Conservation (phyloP, 2,888 invertebrate genomes). For the Hanleya hanleyi region DNA sequence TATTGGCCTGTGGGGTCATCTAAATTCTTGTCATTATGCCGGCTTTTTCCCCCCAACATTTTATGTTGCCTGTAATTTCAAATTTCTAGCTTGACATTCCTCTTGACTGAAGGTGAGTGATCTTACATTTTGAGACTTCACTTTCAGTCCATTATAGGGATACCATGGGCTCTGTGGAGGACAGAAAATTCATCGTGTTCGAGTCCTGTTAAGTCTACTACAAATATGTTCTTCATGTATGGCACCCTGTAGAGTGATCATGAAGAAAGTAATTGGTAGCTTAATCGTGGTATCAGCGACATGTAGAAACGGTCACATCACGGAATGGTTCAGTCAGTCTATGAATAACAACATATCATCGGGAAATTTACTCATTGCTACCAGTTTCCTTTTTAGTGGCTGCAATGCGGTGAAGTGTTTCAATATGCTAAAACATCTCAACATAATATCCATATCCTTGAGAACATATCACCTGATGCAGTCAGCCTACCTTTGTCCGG, state of each 20-base stretch:
- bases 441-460: not conserved
- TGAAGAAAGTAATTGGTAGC: no score
- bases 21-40: no score
- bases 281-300: no score
- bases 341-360: not conserved
- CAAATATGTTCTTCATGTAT: no score
- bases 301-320: not conserved
- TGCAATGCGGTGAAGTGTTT: constrained; percentile 2
- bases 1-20: no score
- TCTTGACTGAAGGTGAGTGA: no score
- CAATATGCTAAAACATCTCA: not conserved
- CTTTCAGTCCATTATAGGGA: not conserved
- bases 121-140: not conserved
- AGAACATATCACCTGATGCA: constrained; percentile 9
- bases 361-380: constrained; percentile 10
- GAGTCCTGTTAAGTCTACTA: no score
- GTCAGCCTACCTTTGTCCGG: constrained; percentile 3
- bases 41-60: no score
- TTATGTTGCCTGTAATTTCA: no score
- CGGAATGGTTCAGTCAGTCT: constrained; percentile 11
- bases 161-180: not conserved
- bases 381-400: constrained; percentile 11
- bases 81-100: no score
- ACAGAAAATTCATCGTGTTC: no score
- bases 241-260: no score